Percentiles rank a stretch among this genome's conserved stretches.
These are phyloP conservation scores for Pyrrhia umbra DNA, from an alignment of 2,888 invertebrate species.

Conservation along the genomic window DNA sequence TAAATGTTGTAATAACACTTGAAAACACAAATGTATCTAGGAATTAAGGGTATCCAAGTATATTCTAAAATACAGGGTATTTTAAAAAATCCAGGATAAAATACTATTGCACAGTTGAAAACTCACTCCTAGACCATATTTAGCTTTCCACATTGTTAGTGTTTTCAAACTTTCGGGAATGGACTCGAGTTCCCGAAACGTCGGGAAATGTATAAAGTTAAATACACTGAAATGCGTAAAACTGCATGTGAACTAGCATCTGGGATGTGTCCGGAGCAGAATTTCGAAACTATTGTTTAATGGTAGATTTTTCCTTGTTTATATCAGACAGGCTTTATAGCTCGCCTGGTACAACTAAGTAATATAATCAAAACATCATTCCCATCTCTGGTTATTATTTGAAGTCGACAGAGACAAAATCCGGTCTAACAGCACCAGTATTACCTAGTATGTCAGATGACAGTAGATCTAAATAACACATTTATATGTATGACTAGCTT, in stretches of 20 bases:
- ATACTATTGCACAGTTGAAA: slow-evolving; percentile 14
- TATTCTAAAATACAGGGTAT: too few species aligned
- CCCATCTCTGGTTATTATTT: too few species aligned
- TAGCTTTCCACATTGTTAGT: slow-evolving; percentile 36
- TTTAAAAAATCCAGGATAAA: not conserved
- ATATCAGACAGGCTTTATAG: not conserved
- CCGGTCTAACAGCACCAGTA: too few species aligned
- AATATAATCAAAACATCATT: too few species aligned
- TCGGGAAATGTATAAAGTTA: slow-evolving; percentile 12
- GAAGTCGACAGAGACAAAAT: too few species aligned
- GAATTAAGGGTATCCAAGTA: too few species aligned
- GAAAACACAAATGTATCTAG: too few species aligned
- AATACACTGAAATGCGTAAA: slow-evolving; percentile 25
- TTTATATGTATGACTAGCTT: too few species aligned
- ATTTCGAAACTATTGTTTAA: not conserved
- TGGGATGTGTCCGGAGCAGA: not conserved
- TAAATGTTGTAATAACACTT: too few species aligned
- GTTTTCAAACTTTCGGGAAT: slow-evolving; percentile 27
- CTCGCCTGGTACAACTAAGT: too few species aligned
- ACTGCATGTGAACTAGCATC: slow-evolving; percentile 24
- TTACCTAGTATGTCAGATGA: too few species aligned
- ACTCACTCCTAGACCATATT: slow-evolving; percentile 10
- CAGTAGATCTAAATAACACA: too few species aligned
- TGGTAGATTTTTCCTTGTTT: not conserved
- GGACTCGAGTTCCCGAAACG: slow-evolving; percentile 23